Percentiles rank a stretch among this genome's conserved stretches.
These are phyloP conservation scores for Chionoecetes opilio DNA, from an alignment of 1,140 invertebrate species.

Conservation along the genomic window DNA sequence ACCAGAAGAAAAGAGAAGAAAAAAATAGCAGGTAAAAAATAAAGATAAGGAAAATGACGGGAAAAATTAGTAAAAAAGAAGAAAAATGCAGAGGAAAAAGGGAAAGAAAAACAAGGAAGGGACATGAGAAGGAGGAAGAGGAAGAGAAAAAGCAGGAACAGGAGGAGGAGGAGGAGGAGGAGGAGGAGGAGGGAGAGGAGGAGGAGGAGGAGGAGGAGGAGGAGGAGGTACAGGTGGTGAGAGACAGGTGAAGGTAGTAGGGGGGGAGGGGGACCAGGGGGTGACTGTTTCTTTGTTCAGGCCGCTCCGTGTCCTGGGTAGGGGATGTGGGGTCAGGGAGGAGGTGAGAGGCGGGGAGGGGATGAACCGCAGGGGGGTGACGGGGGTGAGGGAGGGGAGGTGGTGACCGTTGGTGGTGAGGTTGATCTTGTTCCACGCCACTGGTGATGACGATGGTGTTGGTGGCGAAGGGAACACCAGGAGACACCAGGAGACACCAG, in stretches of 20 bases:
- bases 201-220: neutral
- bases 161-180: neutral
- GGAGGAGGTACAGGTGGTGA: neutral
- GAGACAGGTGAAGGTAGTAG: neutral
- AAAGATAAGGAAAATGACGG: too few species aligned
- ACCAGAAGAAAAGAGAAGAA: too few species aligned
- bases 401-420: too few species aligned
- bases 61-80: neutral
- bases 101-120: neutral
- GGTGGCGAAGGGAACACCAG: neutral
- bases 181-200: neutral
- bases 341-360: neutral
- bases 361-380: neutral
- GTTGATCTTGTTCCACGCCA: neutral
- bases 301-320: neutral
- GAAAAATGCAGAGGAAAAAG: too few species aligned
- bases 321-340: neutral
- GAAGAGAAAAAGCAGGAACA: neutral
- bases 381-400: neutral
- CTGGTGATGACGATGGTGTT: neutral
- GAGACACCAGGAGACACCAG: neutral
- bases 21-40: too few species aligned
- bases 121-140: neutral
- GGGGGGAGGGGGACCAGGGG: neutral
- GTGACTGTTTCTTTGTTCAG: neutral